phyloP scores from a whole-genome alignment of 2,888 invertebrate species.

The Synergus gifuensis region DNA sequence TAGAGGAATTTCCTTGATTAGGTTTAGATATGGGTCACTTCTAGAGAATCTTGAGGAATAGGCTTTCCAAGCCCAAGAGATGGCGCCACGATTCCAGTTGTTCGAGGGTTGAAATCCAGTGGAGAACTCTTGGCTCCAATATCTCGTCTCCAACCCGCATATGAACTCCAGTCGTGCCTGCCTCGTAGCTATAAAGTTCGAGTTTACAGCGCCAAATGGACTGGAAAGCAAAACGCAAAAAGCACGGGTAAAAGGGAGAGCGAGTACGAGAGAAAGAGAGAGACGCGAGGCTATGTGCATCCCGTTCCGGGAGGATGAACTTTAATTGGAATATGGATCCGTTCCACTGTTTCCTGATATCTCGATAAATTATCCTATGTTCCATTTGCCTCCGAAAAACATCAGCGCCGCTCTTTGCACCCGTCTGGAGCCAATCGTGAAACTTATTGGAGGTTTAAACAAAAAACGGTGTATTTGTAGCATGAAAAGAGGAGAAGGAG shows the following conservation, averaged over 20 bases:
- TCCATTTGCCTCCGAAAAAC: conserved; percentile 73
- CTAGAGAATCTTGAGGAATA: neutral
- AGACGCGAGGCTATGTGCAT: conserved; percentile 54
- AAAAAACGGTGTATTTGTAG: neutral
- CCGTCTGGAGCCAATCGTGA: conserved; percentile 59
- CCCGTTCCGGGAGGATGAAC: conserved; percentile 75
- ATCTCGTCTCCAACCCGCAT: conserved; percentile 50
- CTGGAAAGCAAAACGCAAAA: conserved; percentile 73
- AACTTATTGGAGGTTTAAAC: conserved; percentile 53
- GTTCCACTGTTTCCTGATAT: conserved; percentile 75
- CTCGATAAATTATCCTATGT: conserved; percentile 75
- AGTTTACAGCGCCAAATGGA: conserved; percentile 77
- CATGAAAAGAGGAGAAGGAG: neutral
- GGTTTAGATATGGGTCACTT: conserved; percentile 19
- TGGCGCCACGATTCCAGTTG: conserved; percentile 43
- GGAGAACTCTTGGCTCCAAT: conserved; percentile 59
- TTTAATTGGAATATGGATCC: conserved; percentile 77
- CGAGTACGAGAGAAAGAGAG: conserved; percentile 48
- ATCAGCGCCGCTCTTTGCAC: conserved; percentile 55
- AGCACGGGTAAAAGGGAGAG: conserved; percentile 53
- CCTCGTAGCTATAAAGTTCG: conserved; percentile 73
- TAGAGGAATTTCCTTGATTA: conserved; percentile 2
- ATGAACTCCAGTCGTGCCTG: conserved; percentile 66
- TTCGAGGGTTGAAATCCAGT: conserved; percentile 48
- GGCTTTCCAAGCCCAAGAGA: neutral